Evolutionary conservation across 2,797 vertebrate species (phyloP).

Genomic region (Sebastolobus alascanus): DNA sequence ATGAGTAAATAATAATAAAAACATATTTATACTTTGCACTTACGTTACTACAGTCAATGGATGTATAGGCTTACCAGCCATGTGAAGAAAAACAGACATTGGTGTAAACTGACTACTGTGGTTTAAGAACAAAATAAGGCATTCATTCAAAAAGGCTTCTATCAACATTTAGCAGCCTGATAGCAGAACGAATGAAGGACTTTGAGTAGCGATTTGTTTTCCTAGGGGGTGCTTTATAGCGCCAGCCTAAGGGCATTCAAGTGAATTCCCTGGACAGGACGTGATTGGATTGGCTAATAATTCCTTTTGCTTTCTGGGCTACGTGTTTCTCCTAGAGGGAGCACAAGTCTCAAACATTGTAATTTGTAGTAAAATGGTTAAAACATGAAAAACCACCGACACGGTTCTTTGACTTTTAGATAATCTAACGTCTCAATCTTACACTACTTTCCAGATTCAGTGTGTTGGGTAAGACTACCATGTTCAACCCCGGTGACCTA

Average conservation of each 20-base stretch:
- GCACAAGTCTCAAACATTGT: neutral
- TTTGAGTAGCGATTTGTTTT: neutral
- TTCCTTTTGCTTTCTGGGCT: neutral
- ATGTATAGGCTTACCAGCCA: too few species aligned
- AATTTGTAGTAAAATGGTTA: neutral
- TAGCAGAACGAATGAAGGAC: neutral
- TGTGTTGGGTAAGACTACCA: conserved; percentile 59
- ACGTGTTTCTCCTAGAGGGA: neutral
- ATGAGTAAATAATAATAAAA: too few species aligned
- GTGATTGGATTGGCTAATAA: neutral
- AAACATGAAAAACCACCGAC: neutral
- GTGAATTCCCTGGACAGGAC: neutral
- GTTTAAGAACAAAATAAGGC: too few species aligned
- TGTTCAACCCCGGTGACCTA: conserved; percentile 89
- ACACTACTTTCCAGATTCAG: conserved; percentile 20
- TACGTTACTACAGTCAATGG: too few species aligned
- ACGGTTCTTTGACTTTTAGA: neutral
- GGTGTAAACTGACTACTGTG: too few species aligned
- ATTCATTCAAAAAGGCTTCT: too few species aligned
- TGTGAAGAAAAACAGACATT: too few species aligned
- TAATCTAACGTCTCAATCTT: neutral
- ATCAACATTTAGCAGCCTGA: neutral
- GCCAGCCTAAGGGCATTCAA: neutral
- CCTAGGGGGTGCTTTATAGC: neutral
- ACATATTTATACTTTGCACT: too few species aligned